These are phyloP conservation scores for Alces alces DNA, from an alignment of 2,113 vertebrate species.

Conservation along the genomic window DNA sequence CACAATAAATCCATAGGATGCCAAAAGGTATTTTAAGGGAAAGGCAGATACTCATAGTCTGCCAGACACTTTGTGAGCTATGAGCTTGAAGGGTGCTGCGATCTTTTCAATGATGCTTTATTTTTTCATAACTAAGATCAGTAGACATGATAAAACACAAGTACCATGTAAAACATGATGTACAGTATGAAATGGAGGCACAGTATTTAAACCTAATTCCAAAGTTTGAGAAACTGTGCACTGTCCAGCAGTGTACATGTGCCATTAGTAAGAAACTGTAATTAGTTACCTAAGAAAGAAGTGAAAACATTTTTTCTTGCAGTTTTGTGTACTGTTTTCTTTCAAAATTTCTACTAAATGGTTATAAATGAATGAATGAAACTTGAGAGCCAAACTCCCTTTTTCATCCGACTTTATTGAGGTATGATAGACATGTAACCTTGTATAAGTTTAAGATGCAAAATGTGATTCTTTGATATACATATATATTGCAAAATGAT, in stretches of 20 bases:
- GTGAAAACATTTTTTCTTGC: background rate
- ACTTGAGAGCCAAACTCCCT: background rate
- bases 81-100: background rate
- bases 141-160: background rate
- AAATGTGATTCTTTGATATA: background rate
- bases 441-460: background rate
- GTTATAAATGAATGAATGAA: background rate
- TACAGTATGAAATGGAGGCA: no score
- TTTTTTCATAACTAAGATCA: background rate
- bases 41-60: background rate
- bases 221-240: background rate
- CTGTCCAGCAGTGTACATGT: accelerated
- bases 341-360: background rate
- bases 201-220: background rate
- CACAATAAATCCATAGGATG: background rate
- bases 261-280: background rate
- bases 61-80: accelerated
- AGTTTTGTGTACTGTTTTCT: background rate
- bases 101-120: background rate
- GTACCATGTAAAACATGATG: background rate
- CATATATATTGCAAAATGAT: background rate
- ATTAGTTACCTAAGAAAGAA: background rate
- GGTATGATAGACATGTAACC: no score
- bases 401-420: background rate
- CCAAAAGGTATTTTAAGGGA: background rate